Base-by-base conservation (phyloP, 2,888 invertebrate genomes). In the Frankliniella fusca region DNA sequence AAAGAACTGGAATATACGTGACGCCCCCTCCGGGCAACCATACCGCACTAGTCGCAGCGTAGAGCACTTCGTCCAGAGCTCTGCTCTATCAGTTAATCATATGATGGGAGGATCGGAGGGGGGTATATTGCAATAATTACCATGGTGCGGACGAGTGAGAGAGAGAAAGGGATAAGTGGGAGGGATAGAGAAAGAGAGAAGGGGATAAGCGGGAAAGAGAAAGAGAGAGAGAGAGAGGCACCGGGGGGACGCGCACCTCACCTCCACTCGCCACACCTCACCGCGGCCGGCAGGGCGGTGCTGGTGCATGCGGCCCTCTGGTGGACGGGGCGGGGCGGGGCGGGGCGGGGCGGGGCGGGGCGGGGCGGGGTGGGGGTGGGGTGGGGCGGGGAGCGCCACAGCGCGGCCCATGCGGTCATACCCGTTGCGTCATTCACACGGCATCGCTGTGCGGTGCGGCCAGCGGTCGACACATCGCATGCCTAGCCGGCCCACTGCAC, bases 391-490 rank as follows among this genome's bases (percentile, higher is more conserved):
- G 70, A 23, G 70, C 11, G 5, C 8, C 23, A 23, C 23, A 23
- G 23, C 11, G 70, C 11, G 70, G 12, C 23, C 8, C 27, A 23
- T 76, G 70, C 70, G 70, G 70, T 76, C 70, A 76, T 27, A 27
- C 70, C 70, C 70, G 70, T 76, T 76, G 70, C 70, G 70, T 76
- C 70, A 76, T 27, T 76, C 70, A 10, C 70, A 76, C 70, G 70
- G 70, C 70, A 76, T 76, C 70, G 27, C 70, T 61, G 70, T 23
- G 70, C 12, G 70, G 70, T 27, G 2, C 70, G 70, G 27, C 12
- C 70, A 27, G 70, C 10, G 70, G 70, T 76, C 54, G 54, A 15
- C 20, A 54, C 54, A 54, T 54, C 23, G 70, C 70, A 12, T 76
- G 70, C 27, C 27, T 76, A 10, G n/a, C 70, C 27, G 23, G 12